phyloP scores from a whole-genome alignment of 2,888 invertebrate species.

The Bembecia ichneumoniformis region DNA sequence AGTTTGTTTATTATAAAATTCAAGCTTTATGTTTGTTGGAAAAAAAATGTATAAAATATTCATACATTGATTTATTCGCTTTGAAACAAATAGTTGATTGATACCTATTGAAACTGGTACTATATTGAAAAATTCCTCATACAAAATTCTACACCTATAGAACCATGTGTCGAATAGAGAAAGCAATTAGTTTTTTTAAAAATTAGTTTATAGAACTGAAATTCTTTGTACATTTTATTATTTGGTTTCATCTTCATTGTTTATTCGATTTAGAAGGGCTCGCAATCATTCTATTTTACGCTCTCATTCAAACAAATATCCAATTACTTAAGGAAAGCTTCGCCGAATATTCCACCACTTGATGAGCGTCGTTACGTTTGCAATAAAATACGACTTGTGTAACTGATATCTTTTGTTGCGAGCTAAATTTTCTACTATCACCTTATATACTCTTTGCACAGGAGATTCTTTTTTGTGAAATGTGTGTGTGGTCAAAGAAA shows the following conservation, averaged over 20 bases:
- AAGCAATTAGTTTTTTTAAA: no score
- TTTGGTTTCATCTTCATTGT: constrained; percentile 1
- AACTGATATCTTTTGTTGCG: constrained; percentile 5
- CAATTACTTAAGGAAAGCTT: constrained; percentile 51
- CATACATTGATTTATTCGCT: no score
- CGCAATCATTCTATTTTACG: constrained; percentile 41
- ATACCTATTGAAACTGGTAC: no score
- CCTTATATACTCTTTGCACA: not conserved
- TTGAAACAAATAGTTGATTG: no score
- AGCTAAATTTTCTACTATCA: not conserved
- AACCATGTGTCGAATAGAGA: no score
- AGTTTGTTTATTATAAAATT: no score
- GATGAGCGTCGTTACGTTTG: constrained; percentile 26
- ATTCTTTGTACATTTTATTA: not conserved
- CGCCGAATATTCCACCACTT: constrained; percentile 22
- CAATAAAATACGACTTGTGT: constrained; percentile 23
- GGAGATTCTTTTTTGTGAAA: no score
- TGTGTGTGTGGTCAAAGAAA: no score
- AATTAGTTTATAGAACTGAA: not conserved
- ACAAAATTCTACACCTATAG: no score
- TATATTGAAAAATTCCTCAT: no score
- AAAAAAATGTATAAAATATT: no score
- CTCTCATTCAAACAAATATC: constrained; percentile 41
- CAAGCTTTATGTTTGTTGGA: no score
- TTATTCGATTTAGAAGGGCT: constrained; percentile 32